Conservation (phyloP, 2,797 vertebrate genomes). For the Acanthurus leucopareius region DNA sequence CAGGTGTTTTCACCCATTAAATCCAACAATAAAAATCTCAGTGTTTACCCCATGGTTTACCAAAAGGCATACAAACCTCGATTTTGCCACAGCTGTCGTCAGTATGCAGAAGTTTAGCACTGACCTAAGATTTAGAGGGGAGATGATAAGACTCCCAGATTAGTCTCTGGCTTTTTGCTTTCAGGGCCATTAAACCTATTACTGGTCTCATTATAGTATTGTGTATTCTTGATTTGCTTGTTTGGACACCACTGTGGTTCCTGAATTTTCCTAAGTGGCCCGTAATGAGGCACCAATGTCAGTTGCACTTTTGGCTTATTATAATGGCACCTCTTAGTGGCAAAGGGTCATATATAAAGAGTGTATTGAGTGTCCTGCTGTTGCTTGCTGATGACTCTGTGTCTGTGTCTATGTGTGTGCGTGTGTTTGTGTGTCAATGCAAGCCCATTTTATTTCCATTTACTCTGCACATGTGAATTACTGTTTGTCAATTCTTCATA, state of each 20-base stretch:
- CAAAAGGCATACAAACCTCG: background rate
- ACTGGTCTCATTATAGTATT: constrained; percentile 33
- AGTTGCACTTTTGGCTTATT: constrained; percentile 36
- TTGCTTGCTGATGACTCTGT: background rate
- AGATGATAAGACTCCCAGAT: constrained; percentile 1
- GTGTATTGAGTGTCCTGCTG: background rate
- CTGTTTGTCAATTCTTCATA: constrained; percentile 51
- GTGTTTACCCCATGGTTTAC: no score
- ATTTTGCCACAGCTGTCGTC: background rate
- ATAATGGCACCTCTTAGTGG: constrained; percentile 34
- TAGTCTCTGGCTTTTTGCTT: constrained; percentile 22
- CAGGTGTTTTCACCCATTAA: background rate
- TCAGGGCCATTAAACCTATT: constrained; percentile 41
- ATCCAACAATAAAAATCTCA: background rate
- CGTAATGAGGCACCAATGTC: constrained; percentile 44
- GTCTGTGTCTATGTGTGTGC: no score
- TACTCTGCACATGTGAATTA: constrained; percentile 41
- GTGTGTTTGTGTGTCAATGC: background rate
- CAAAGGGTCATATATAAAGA: constrained; percentile 36
- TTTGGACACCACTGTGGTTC: constrained; percentile 39
- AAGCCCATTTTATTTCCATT: constrained; percentile 26
- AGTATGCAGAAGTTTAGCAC: constrained; percentile 6
- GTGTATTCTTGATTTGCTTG: constrained; percentile 30
- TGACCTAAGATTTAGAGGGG: background rate
- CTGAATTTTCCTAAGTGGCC: constrained; percentile 36